These are phyloP conservation scores for Trachelus iudaicus DNA, from an alignment of 2,888 invertebrate species.

Conservation along the genomic window DNA sequence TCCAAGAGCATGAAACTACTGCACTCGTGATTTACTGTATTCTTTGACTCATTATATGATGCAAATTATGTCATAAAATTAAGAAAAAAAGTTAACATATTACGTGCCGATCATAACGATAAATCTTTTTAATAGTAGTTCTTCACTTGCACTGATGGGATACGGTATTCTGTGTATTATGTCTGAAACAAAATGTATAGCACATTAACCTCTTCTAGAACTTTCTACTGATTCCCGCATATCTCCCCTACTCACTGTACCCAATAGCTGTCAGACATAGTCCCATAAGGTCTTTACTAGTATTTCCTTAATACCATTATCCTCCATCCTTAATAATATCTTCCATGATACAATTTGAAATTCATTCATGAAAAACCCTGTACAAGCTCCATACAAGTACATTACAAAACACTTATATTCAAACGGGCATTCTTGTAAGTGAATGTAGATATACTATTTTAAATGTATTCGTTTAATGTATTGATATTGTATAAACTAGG, in stretches of 20 bases:
- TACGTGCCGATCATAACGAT: not conserved
- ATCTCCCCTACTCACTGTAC: not conserved
- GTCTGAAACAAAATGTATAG: not conserved
- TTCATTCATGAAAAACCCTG: not conserved
- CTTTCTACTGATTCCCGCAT: not conserved
- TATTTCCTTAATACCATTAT: too few species aligned
- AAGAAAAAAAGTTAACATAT: not conserved
- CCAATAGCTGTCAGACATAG: not conserved
- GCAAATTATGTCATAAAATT: not conserved
- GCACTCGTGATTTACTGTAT: too few species aligned
- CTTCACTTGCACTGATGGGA: not conserved
- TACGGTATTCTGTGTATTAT: not conserved
- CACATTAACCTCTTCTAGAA: not conserved
- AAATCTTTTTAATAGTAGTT: not conserved
- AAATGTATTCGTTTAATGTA: not conserved
- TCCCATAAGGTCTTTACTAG: not conserved
- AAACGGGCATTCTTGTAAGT: not conserved
- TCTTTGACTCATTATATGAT: not conserved
- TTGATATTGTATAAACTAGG: constrained; percentile 14
- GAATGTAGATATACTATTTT: not conserved
- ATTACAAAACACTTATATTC: not conserved
- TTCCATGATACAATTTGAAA: not conserved
- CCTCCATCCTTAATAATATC: too few species aligned
- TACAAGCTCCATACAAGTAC: not conserved
- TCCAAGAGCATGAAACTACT: not conserved